These are phyloP conservation scores for Theodoxus fluviatilis DNA, from an alignment of 2,888 invertebrate species.

Conservation along the genomic window DNA sequence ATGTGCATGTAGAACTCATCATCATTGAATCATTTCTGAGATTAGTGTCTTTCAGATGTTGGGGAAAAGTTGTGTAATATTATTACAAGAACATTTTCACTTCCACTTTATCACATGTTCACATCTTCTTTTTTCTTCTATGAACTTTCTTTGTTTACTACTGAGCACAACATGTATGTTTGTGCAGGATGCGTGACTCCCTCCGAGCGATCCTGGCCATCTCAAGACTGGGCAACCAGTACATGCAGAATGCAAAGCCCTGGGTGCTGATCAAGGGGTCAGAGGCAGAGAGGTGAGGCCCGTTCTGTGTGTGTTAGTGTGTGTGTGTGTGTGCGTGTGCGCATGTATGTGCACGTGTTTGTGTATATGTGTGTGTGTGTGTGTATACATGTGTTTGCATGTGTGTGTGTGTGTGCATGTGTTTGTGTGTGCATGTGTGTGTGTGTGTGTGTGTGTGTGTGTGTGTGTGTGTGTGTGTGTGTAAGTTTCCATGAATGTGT, in stretches of 20 bases:
- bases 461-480: not conserved
- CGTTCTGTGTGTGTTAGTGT: not conserved
- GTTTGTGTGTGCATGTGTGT: not conserved
- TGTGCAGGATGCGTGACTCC: slow-evolving; percentile 77
- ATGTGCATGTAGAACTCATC: too few species aligned
- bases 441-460: not conserved
- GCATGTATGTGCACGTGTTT: not conserved
- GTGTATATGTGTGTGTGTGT: not conserved
- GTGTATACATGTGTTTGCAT: not conserved
- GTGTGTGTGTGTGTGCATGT: not conserved
- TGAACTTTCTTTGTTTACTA: too few species aligned
- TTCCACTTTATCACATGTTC: too few species aligned
- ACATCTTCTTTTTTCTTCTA: too few species aligned
- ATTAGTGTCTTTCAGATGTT: too few species aligned
- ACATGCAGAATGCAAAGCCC: slow-evolving; percentile 92
- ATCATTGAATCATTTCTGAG: too few species aligned
- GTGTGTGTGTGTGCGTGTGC: not conserved
- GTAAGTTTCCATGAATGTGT: not conserved
- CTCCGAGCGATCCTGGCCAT: slow-evolving; percentile 84
- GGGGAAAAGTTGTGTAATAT: too few species aligned
- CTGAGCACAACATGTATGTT: too few species aligned
- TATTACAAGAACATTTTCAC: too few species aligned
- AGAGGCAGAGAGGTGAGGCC: slow-evolving; percentile 74
- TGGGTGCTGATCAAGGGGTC: slow-evolving; percentile 89
- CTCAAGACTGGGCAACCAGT: slow-evolving; percentile 93